Evolutionary conservation across 2,888 invertebrate species (phyloP).

Genomic region (Yponomeuta plumbellus): DNA sequence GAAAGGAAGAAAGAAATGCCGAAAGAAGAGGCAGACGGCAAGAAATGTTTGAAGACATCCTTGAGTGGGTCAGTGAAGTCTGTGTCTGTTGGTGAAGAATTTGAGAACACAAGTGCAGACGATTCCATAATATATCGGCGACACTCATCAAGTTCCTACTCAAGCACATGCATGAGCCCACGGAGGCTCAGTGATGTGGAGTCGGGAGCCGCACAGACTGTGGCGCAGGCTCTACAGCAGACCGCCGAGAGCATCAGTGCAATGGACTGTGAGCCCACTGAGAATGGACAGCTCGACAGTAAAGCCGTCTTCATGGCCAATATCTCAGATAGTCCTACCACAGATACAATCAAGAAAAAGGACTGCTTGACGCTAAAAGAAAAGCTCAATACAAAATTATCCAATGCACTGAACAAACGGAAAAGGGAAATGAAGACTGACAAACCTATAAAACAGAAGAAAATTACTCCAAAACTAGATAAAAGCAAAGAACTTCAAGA

Average conservation of each 20-base stretch:
- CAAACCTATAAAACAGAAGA: conserved; percentile 55
- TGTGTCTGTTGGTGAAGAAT: conserved; percentile 78
- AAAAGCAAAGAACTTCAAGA: conserved; percentile 23
- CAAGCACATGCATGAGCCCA: conserved; percentile 81
- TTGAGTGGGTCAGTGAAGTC: conserved; percentile 64
- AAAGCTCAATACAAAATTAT: conserved; percentile 63
- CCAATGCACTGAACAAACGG: conserved; percentile 63
- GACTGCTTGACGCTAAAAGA: conserved; percentile 65
- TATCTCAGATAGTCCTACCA: conserved; percentile 27
- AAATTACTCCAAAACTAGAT: conserved; percentile 34
- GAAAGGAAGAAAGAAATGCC: conserved; percentile 67
- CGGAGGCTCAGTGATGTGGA: conserved; percentile 76
- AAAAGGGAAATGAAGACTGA: conserved; percentile 57
- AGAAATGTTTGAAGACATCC: conserved; percentile 52
- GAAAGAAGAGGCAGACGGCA: conserved; percentile 54
- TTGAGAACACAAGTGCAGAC: conserved; percentile 80
- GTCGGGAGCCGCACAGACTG: conserved; percentile 23
- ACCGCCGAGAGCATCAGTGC: conserved; percentile 23
- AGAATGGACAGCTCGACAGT: conserved; percentile 16
- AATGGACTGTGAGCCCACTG: conserved; percentile 24
- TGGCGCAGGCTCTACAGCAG: conserved; percentile 30
- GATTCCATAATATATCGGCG: conserved; percentile 88
- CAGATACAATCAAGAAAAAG: conserved; percentile 57
- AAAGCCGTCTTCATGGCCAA: conserved; percentile 39
- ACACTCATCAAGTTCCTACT: conserved; percentile 89